Evolutionary conservation across 1,140 invertebrate species (phyloP).

Genomic region (Gonioctena quinquepunctata): DNA sequence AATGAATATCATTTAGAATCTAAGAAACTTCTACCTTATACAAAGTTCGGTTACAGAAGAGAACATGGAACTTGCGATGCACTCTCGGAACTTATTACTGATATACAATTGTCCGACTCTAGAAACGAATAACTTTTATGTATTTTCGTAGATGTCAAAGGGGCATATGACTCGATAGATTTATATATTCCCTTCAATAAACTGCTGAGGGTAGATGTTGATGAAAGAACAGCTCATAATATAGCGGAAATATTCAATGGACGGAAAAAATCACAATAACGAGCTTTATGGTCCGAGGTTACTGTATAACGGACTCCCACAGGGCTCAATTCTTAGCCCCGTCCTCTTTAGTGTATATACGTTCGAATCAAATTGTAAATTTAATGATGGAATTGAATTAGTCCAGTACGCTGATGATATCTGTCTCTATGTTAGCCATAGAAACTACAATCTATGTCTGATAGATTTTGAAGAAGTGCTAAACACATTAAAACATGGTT

Average conservation of each 20-base stretch:
- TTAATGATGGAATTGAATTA: not conserved
- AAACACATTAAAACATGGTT: too few species aligned
- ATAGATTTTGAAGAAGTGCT: too few species aligned
- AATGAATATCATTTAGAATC: constrained; percentile 5
- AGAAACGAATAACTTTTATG: too few species aligned
- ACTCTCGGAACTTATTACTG: too few species aligned
- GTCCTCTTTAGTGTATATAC: not conserved
- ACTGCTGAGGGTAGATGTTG: too few species aligned
- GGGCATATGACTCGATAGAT: not conserved
- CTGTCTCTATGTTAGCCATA: too few species aligned
- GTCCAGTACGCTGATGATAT: not conserved
- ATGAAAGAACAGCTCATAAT: not conserved
- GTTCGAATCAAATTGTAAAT: not conserved
- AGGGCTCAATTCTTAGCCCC: not conserved
- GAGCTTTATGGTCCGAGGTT: too few species aligned
- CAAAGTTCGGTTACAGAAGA: constrained; percentile 14
- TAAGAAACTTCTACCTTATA: not conserved
- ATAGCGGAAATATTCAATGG: not conserved
- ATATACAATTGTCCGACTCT: too few species aligned
- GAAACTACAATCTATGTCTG: too few species aligned
- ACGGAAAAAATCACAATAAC: not conserved
- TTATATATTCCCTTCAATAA: not conserved
- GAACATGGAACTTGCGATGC: too few species aligned
- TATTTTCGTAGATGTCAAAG: not conserved
- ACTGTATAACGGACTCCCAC: not conserved